Percentiles rank a stretch among this genome's conserved stretches.
Conservation (phyloP, 2,113 vertebrate genomes). For the Cyprinodon brontotheroides region DNA sequence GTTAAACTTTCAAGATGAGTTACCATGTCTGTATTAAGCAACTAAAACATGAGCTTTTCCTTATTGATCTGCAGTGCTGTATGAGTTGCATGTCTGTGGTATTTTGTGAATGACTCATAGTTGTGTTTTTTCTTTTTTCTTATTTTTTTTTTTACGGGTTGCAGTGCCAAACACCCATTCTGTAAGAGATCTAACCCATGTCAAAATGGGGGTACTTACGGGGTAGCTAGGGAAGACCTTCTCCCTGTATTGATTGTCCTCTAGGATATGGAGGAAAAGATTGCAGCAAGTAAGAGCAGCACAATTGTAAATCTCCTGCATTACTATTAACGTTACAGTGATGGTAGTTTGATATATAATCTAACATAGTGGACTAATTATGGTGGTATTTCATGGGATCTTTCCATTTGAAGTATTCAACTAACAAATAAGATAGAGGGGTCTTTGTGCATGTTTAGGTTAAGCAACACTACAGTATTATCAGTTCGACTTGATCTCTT, state of each 20-base stretch:
- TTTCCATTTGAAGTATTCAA: not conserved
- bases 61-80: not conserved
- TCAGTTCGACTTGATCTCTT: not conserved
- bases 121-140: not conserved
- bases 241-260: constrained; percentile 91
- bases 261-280: constrained; percentile 96
- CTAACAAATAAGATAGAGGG: not conserved
- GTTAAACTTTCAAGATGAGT: not conserved
- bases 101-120: not conserved
- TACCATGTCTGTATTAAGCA: not conserved
- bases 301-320: not conserved
- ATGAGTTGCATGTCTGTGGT: not conserved
- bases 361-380: not conserved
- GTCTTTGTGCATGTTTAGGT: not conserved
- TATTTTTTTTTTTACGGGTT: constrained; percentile 77
- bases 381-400: not conserved
- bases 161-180: constrained; percentile 90
- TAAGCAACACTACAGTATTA: not conserved
- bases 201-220: constrained; percentile 91
- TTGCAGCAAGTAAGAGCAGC: constrained; percentile 89
- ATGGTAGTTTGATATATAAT: not conserved
- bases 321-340: not conserved
- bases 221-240: constrained; percentile 94
- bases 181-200: constrained; percentile 94
- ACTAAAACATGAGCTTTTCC: not conserved